Conservation (phyloP, 2,888 invertebrate species). For the Sminthurinus aureus region DNA sequence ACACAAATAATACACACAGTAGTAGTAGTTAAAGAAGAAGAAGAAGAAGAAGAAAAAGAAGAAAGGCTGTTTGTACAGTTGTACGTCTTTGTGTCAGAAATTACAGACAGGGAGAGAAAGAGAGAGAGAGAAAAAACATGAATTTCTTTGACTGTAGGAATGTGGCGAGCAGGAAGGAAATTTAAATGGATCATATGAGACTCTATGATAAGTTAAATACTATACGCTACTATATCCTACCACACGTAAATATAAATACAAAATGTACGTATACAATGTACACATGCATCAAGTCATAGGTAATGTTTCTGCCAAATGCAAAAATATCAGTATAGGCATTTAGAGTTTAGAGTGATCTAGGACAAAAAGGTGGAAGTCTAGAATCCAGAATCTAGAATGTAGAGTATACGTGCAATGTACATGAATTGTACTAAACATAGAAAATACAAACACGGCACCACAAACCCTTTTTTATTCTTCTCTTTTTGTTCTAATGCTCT, state of each 20-base stretch:
- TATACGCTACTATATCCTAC: too few relatives aligned
- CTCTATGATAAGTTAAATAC: too few relatives aligned
- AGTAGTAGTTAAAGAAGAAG: background rate
- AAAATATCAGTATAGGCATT: background rate
- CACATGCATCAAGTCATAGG: background rate
- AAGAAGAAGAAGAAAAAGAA: background rate
- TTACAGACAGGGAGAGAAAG: background rate
- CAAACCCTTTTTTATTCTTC: too few relatives aligned
- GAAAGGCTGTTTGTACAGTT: background rate
- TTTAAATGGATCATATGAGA: conserved; percentile 6
- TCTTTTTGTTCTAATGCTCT: background rate
- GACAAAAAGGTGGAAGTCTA: conserved; percentile 5
- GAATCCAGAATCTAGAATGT: background rate
- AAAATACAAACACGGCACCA: too few relatives aligned
- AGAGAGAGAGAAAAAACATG: background rate
- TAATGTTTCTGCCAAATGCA: background rate
- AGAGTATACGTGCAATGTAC: too few relatives aligned
- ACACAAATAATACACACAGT: background rate
- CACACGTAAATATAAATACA: too few relatives aligned
- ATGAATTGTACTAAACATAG: too few relatives aligned
- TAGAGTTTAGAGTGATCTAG: background rate
- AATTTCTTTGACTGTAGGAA: background rate
- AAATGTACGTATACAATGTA: too few relatives aligned
- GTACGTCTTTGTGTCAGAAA: background rate
- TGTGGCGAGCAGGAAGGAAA: background rate